These are phyloP conservation scores for Drosophila setosimentum DNA, from an alignment of 2,888 invertebrate genomes.

Conservation along the genomic window DNA sequence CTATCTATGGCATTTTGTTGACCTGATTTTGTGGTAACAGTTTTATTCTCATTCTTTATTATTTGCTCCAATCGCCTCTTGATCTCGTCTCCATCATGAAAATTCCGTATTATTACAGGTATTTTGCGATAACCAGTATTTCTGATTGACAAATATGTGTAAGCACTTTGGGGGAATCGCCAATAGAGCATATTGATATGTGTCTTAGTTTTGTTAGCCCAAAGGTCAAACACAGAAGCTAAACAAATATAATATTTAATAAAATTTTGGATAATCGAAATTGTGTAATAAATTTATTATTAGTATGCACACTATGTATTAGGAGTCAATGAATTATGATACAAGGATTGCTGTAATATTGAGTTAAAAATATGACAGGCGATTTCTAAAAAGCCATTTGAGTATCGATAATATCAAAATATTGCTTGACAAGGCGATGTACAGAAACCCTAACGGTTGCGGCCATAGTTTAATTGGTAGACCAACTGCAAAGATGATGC, in stretches of 20 bases:
- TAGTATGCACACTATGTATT: background rate
- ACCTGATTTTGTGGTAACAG: background rate
- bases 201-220: background rate
- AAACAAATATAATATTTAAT: background rate
- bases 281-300: constrained; percentile 9
- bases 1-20: background rate
- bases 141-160: background rate
- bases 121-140: constrained; percentile 1
- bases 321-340: background rate
- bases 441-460: no score
- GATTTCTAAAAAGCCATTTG: background rate
- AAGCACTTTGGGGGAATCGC: constrained; percentile 4
- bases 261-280: constrained; percentile 10
- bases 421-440: background rate
- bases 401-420: background rate
- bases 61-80: constrained; percentile 12
- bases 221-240: background rate
- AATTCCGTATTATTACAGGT: background rate
- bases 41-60: background rate
- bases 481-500: background rate
- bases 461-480: no score
- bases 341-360: background rate
- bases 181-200: constrained; percentile 23
- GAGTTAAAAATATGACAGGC: constrained; percentile 44
- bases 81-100: constrained; percentile 9